Evolutionary conservation across 2,888 invertebrate species (phyloP).

Genomic region (Hirtodrosophila alboralis): DNA sequence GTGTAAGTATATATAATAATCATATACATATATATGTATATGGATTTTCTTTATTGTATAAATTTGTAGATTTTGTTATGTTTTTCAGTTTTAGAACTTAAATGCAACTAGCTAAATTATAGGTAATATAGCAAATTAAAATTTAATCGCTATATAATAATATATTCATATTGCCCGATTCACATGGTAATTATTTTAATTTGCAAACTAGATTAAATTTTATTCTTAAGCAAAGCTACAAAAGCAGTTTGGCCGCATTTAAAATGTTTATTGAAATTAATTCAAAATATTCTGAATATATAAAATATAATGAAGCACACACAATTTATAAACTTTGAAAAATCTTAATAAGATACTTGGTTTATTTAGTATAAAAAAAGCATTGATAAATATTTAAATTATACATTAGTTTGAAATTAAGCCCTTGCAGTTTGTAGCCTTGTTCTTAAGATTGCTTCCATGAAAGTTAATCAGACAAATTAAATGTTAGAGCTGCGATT

Average conservation of each 20-base stretch:
- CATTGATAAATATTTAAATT: no score
- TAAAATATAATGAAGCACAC: no score
- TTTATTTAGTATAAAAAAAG: no score
- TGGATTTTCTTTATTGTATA: slow-evolving; percentile 31
- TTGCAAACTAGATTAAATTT: no score
- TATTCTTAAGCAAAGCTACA: no score
- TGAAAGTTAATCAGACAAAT: background rate
- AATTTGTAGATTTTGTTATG: slow-evolving; percentile 23
- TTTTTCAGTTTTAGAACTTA: slow-evolving; percentile 29
- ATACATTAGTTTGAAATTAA: no score
- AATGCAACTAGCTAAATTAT: slow-evolving; percentile 31
- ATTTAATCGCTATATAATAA: slow-evolving; percentile 6
- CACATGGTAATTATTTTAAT: slow-evolving; percentile 7
- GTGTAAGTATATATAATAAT: slow-evolving; percentile 45
- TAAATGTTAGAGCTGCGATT: background rate
- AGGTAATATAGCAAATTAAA: slow-evolving; percentile 45
- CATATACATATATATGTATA: slow-evolving; percentile 27
- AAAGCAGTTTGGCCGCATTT: no score
- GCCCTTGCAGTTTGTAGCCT: slow-evolving; percentile 5
- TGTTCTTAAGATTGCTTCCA: background rate
- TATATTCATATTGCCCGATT: slow-evolving; percentile 27
- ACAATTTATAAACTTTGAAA: no score
- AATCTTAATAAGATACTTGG: no score
- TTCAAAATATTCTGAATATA: background rate
- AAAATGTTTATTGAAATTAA: no score